A percentile compares a stretch with the other conserved stretches of the same genome.
These are phyloP conservation scores for Mesitornis unicolor DNA, from an alignment of 2,113 vertebrate genomes.

Conservation along the genomic window DNA sequence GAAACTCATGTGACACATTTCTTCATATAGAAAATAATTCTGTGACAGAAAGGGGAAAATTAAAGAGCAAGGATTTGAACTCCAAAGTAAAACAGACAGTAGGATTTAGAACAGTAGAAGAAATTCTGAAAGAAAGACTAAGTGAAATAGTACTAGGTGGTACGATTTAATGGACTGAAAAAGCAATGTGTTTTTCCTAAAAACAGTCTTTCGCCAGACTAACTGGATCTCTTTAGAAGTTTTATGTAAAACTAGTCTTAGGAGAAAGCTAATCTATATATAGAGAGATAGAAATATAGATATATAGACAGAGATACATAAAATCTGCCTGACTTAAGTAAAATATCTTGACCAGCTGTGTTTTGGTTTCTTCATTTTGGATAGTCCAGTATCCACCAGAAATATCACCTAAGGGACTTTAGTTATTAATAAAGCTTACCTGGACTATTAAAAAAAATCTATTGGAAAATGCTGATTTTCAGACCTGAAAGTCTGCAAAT, in stretches of 20 bases:
- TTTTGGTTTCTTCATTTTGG: not conserved
- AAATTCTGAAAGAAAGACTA: not conserved
- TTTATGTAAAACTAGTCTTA: not conserved
- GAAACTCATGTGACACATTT: not conserved
- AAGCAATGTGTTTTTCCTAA: not conserved
- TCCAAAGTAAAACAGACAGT: not conserved
- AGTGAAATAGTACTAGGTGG: not conserved
- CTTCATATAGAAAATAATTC: not conserved
- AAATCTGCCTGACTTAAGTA: not conserved
- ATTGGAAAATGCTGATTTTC: not conserved
- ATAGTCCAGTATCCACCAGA: not conserved
- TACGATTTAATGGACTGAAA: not conserved
- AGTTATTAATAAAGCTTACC: not conserved
- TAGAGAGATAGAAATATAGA: not conserved
- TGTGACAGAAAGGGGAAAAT: not conserved
- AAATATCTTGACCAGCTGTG: not conserved
- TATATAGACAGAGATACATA: not conserved
- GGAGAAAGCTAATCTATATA: not conserved
- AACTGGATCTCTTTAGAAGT: not conserved
- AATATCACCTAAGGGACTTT: not conserved
- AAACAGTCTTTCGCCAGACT: not conserved
- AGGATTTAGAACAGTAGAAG: not conserved
- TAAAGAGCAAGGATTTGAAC: not conserved
- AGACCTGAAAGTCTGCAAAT: not conserved
- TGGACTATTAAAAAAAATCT: not conserved